These are phyloP conservation scores for Ctenopoma multispine DNA, from an alignment of 2,797 vertebrate species.

Conservation along the genomic window DNA sequence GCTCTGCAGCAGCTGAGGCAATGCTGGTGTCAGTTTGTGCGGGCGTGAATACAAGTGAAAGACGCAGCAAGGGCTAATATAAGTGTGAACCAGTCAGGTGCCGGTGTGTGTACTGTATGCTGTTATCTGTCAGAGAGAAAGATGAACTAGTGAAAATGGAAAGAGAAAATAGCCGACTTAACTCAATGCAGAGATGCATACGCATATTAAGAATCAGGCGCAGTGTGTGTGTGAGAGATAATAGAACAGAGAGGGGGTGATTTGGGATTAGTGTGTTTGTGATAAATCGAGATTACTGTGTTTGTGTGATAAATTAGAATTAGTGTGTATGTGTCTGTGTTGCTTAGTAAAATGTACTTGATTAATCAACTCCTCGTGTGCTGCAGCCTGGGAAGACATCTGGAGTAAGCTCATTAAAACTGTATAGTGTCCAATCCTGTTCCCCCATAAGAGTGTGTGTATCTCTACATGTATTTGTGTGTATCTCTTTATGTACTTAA, in stretches of 20 bases:
- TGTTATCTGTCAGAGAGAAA: slow-evolving; percentile 14
- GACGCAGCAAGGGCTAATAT: not conserved
- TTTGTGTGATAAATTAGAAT: slow-evolving; percentile 64
- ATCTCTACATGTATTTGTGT: slow-evolving; percentile 27
- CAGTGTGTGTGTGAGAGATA: slow-evolving; percentile 23
- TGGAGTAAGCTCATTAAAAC: slow-evolving; percentile 81
- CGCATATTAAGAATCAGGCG: slow-evolving; percentile 18
- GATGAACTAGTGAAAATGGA: slow-evolving; percentile 35
- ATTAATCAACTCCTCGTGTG: slow-evolving; percentile 79
- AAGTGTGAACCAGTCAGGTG: slow-evolving; percentile 35
- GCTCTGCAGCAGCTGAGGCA: slow-evolving; percentile 3
- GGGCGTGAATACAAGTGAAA: slow-evolving; percentile 23
- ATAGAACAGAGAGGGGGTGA: slow-evolving; percentile 11
- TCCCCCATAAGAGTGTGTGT: slow-evolving; percentile 58
- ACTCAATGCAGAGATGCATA: slow-evolving; percentile 10
- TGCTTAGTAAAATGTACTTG: slow-evolving; percentile 57
- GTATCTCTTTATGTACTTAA: slow-evolving; percentile 34
- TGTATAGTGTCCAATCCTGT: slow-evolving; percentile 62
- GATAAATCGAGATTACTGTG: slow-evolving; percentile 59
- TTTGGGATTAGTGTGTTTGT: slow-evolving; percentile 55
- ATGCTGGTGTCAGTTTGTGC: slow-evolving; percentile 11
- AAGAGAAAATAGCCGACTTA: slow-evolving; percentile 3
- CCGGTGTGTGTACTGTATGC: not conserved
- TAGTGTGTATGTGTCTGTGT: slow-evolving; percentile 56
- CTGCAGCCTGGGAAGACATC: slow-evolving; percentile 72